Conservation (phyloP, 2,113 vertebrate genomes). For the Chionomys nivalis region DNA sequence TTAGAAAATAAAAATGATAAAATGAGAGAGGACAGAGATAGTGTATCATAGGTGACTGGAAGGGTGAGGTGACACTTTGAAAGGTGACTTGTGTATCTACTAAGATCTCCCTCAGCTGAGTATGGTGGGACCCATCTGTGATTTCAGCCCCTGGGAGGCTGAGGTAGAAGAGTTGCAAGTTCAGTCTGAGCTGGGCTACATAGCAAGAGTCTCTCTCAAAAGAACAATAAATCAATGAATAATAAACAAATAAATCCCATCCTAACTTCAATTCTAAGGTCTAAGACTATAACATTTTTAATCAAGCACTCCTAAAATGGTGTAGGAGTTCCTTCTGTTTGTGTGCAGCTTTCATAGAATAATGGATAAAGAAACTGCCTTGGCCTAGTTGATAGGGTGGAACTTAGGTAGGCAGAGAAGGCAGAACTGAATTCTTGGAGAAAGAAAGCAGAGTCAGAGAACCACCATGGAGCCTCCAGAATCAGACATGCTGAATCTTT, state of each 20-base stretch:
- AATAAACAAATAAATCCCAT: neutral
- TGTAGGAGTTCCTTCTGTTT: too few relatives aligned
- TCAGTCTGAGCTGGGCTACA: neutral
- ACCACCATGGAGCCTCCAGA: too few relatives aligned
- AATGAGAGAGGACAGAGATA: neutral
- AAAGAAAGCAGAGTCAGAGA: too few relatives aligned
- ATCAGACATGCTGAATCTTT: too few relatives aligned
- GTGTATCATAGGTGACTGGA: neutral
- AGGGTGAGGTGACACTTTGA: neutral
- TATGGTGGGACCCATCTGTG: neutral
- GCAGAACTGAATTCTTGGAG: too few relatives aligned
- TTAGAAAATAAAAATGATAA: neutral
- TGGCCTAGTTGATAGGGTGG: too few relatives aligned
- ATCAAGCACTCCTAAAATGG: neutral
- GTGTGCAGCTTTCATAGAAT: too few relatives aligned
- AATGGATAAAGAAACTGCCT: too few relatives aligned
- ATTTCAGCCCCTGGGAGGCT: neutral
- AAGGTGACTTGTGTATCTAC: neutral
- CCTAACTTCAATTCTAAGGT: neutral
- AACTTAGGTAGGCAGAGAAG: too few relatives aligned
- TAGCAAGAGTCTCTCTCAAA: neutral
- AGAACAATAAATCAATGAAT: neutral
- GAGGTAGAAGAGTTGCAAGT: neutral
- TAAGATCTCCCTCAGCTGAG: neutral
- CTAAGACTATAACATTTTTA: neutral